A percentile compares a stretch with the other conserved stretches of the same genome.
Evolutionary conservation across 2,888 invertebrate genomes (phyloP).

Genomic region (Epistrophella euchroma): DNA sequence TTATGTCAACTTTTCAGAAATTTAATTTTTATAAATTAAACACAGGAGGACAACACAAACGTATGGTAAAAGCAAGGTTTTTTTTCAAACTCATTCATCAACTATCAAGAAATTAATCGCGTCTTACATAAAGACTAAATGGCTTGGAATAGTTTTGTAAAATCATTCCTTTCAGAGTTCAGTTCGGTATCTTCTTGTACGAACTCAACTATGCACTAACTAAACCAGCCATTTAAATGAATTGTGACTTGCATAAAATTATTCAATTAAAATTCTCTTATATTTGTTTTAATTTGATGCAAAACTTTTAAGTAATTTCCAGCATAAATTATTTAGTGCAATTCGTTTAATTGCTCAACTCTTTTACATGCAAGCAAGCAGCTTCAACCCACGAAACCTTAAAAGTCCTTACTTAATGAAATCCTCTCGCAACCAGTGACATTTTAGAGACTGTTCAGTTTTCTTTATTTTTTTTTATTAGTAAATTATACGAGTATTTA

Average conservation of each 20-base stretch:
- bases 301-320: constrained; percentile 48
- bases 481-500: not conserved
- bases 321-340: constrained; percentile 62
- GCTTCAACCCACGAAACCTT: not conserved
- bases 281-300: constrained; percentile 38
- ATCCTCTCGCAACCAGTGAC: constrained; percentile 15
- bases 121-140: too few relatives aligned
- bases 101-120: too few relatives aligned
- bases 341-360: constrained; percentile 60
- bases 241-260: constrained; percentile 38
- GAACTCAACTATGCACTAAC: too few relatives aligned
- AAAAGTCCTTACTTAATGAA: constrained; percentile 37
- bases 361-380: not conserved
- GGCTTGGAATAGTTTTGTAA: too few relatives aligned
- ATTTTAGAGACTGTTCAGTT: constrained; percentile 31
- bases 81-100: too few relatives aligned
- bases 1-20: too few relatives aligned
- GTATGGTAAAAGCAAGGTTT: too few relatives aligned
- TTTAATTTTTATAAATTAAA: too few relatives aligned
- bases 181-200: too few relatives aligned
- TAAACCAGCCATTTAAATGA: not conserved
- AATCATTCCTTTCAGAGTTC: too few relatives aligned
- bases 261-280: constrained; percentile 30
- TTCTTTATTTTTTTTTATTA: not conserved
- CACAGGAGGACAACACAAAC: too few relatives aligned